These are phyloP conservation scores for Cossypha heuglini DNA, from an alignment of 2,797 vertebrate species.

Conservation along the genomic window DNA sequence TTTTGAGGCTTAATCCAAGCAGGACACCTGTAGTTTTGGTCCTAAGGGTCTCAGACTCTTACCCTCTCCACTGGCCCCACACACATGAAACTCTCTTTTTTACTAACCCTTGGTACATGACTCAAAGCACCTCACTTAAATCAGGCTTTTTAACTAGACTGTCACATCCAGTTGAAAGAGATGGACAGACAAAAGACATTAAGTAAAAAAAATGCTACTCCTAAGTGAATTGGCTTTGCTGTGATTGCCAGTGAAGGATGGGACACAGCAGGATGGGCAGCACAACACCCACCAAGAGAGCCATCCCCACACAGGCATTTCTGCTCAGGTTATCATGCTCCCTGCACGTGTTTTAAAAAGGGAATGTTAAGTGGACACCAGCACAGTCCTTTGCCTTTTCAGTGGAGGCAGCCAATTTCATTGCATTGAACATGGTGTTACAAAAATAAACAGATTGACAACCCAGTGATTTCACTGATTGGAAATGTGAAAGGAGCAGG, in stretches of 20 bases:
- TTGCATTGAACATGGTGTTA: neutral
- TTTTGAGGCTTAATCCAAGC: neutral
- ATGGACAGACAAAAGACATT: neutral
- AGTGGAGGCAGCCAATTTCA: neutral
- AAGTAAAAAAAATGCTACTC: neutral
- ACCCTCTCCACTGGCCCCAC: neutral
- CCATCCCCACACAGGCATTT: neutral
- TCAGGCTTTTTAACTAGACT: neutral
- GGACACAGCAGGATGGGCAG: neutral
- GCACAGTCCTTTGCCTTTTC: neutral
- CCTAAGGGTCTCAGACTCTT: neutral
- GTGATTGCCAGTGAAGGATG: neutral
- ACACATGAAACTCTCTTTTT: neutral
- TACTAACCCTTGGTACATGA: neutral
- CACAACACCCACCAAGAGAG: neutral
- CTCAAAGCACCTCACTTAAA: neutral
- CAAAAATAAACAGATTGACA: slow-evolving; percentile 49
- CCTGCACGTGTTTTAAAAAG: neutral
- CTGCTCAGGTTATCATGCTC: neutral
- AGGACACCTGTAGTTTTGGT: neutral
- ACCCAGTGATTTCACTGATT: slow-evolving; percentile 7
- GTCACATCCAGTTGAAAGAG: neutral
- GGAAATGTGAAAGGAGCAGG: slow-evolving; percentile 13
- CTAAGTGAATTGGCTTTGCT: neutral
- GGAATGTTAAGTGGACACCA: neutral